Percentiles rank a stretch among this genome's conserved stretches.
phyloP scores from a whole-genome alignment of 2,888 invertebrate genomes.

The Suillia variegata region DNA sequence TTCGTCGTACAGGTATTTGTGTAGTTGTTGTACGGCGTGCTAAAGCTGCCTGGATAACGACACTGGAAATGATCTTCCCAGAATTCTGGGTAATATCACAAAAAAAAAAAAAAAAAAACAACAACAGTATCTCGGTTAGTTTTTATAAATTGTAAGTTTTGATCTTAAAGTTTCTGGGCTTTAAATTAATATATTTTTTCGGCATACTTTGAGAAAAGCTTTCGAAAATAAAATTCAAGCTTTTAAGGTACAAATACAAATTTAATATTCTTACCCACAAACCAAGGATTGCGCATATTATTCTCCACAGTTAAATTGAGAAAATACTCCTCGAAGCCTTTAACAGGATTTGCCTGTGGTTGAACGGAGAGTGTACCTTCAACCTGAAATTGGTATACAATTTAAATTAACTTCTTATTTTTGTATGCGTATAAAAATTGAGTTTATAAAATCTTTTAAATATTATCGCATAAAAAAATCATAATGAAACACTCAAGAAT shows the following conservation, averaged over 20 bases:
- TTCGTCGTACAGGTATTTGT: slow-evolving; percentile 74
- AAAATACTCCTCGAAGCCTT: slow-evolving; percentile 88
- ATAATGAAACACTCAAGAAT: too few species aligned
- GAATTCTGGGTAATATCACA: slow-evolving; percentile 75
- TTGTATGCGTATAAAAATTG: too few species aligned
- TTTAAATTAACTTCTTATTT: too few species aligned
- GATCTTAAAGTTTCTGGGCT: neutral
- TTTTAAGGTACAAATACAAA: too few species aligned
- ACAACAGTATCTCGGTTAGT: neutral
- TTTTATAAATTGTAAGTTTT: neutral
- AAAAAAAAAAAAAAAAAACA: too few species aligned
- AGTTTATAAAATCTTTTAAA: too few species aligned
- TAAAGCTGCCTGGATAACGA: slow-evolving; percentile 78
- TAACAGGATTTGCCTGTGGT: slow-evolving; percentile 88
- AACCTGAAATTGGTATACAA: slow-evolving; percentile 62
- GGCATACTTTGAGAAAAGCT: neutral
- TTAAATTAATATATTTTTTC: neutral
- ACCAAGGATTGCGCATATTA: slow-evolving; percentile 94
- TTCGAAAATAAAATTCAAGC: too few species aligned
- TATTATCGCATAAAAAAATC: too few species aligned
- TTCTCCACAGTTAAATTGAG: slow-evolving; percentile 80
- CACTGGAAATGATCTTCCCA: slow-evolving; percentile 95
- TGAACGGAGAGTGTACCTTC: slow-evolving; percentile 95
- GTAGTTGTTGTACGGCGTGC: slow-evolving; percentile 84
- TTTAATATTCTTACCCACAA: slow-evolving; percentile 84